These are phyloP conservation scores for Cathartes aura DNA, from an alignment of 2,113 vertebrate genomes.

Conservation along the genomic window DNA sequence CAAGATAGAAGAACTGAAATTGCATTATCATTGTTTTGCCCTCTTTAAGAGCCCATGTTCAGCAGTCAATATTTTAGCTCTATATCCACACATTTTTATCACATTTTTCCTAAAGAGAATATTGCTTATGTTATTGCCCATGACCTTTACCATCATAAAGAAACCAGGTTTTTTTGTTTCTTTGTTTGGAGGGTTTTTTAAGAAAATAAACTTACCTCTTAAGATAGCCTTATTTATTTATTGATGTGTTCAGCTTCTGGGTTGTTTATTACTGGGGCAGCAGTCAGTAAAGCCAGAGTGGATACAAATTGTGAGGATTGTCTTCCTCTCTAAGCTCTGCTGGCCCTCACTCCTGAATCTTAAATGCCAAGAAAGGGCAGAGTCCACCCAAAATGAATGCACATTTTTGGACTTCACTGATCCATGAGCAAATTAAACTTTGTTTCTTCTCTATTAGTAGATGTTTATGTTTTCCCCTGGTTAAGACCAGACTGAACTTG, in stretches of 20 bases:
- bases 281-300: not conserved
- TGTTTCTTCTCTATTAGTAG: conserved; percentile 30
- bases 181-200: not conserved
- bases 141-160: not conserved
- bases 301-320: not conserved
- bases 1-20: not conserved
- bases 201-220: conserved; percentile 58
- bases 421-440: conserved; percentile 68
- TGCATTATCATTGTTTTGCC: not conserved
- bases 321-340: not conserved
- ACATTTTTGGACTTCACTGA: conserved; percentile 35
- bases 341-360: not conserved
- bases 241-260: not conserved
- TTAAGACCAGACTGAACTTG: conserved; percentile 13
- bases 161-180: not conserved
- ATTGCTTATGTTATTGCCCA: not conserved
- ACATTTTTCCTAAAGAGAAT: not conserved
- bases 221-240: not conserved
- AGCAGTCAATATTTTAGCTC: not conserved
- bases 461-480: not conserved
- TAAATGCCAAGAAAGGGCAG: conserved; percentile 3
- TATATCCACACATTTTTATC: not conserved
- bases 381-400: conserved; percentile 29
- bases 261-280: not conserved
- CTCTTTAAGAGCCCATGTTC: not conserved